These are phyloP conservation scores for Diarsia mendica DNA, from an alignment of 2,888 invertebrate species.

Conservation along the genomic window DNA sequence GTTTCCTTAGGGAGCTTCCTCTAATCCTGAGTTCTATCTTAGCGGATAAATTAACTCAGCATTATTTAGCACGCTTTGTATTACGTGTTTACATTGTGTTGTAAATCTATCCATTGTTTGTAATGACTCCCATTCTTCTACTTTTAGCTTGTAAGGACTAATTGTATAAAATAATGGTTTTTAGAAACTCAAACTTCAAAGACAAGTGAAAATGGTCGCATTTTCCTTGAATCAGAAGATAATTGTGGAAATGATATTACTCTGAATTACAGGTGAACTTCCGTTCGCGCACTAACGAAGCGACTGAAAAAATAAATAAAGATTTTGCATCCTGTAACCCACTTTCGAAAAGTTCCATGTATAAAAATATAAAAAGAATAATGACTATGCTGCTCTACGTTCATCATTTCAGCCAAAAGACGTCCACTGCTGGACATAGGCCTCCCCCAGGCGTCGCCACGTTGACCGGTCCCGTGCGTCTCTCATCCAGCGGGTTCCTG, in stretches of 20 bases:
- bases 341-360: background rate
- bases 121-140: background rate
- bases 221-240: too few species aligned
- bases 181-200: background rate
- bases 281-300: too few species aligned
- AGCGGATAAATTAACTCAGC: constrained; percentile 11
- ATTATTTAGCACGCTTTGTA: constrained; percentile 29
- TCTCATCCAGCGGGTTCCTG: too few species aligned
- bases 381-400: background rate
- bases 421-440: too few species aligned
- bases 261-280: too few species aligned
- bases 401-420: too few species aligned
- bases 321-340: too few species aligned
- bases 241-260: too few species aligned
- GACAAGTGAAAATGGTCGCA: too few species aligned
- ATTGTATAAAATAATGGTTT: too few species aligned
- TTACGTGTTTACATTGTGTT: background rate
- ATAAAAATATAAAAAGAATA: background rate
- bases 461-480: too few species aligned
- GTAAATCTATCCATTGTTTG: background rate
- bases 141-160: background rate
- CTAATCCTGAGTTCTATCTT: constrained; percentile 4
- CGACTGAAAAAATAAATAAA: background rate
- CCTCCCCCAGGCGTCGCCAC: too few species aligned
- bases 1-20: constrained; percentile 23